Percentiles rank a stretch among this genome's conserved stretches.
Conservation (phyloP, 2,888 invertebrate genomes). For the Orchesellides sinensis region DNA sequence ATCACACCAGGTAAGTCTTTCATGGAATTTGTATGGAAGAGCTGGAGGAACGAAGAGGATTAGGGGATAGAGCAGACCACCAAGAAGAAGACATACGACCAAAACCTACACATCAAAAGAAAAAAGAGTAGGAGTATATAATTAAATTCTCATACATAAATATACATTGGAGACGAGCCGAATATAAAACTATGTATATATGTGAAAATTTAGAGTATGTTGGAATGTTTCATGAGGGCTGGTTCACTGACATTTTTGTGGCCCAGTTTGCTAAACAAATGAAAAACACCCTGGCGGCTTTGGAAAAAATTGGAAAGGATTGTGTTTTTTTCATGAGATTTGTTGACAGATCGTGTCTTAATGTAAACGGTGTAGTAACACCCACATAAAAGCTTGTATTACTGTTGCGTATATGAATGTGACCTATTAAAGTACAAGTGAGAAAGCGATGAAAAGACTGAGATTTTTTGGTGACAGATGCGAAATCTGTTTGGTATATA, state of each 20-base stretch:
- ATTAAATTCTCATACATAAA: not conserved
- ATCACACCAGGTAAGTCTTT: conserved; percentile 68
- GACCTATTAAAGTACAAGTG: no score
- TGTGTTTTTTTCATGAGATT: no score
- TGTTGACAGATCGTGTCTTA: conserved; percentile 13
- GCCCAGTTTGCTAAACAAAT: conserved; percentile 9
- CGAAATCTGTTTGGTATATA: no score
- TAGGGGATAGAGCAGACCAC: conserved; percentile 71
- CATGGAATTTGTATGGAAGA: conserved; percentile 67
- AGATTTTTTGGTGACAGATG: not conserved
- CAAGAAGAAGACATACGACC: conserved; percentile 69
- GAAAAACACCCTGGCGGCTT: not conserved
- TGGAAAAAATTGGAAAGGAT: conserved; percentile 2
- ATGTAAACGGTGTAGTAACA: not conserved
- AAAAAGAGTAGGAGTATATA: conserved; percentile 14
- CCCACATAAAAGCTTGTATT: no score
- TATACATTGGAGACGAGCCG: not conserved
- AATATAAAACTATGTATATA: conserved; percentile 21
- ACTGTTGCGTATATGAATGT: no score
- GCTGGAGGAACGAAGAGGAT: conserved; percentile 72
- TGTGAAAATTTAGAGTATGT: not conserved
- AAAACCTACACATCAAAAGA: conserved; percentile 67
- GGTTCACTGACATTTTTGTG: conserved; percentile 40
- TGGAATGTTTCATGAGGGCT: conserved; percentile 26
- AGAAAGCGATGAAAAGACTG: not conserved